Percentiles rank a stretch among this genome's conserved stretches.
These are phyloP conservation scores for Astreopora myriophthalma DNA, from an alignment of 64 coral and sea anemone species.

Conservation along the genomic window DNA sequence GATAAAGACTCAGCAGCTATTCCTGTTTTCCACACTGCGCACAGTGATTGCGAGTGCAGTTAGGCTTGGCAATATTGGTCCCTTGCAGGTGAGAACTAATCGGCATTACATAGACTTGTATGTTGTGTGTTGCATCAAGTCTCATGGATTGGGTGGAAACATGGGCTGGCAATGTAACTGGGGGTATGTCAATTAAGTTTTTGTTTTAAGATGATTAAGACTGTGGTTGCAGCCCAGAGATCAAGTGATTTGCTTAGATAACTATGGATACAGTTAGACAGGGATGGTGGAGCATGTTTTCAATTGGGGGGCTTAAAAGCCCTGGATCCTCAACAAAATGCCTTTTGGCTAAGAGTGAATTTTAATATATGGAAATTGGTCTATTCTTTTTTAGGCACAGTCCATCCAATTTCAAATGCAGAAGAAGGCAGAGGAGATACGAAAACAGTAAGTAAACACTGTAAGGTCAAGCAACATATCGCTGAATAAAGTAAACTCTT, in stretches of 20 bases:
- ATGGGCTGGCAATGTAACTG: neutral
- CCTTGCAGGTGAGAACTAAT: constrained; percentile 52
- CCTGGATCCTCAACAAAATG: too few relatives aligned
- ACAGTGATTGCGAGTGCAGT: constrained; percentile 76
- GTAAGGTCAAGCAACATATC: too few relatives aligned
- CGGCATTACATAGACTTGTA: neutral
- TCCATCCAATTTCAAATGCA: constrained; percentile 50
- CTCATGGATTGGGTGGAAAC: neutral
- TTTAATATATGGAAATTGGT: too few relatives aligned
- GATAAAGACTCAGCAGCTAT: constrained; percentile 70
- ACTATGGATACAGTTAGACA: too few relatives aligned
- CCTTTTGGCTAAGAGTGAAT: neutral
- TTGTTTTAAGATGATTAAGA: too few relatives aligned
- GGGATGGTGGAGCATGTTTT: too few relatives aligned
- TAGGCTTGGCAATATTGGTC: constrained; percentile 70
- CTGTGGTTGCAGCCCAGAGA: too few relatives aligned
- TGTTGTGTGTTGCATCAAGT: neutral
- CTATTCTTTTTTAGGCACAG: constrained; percentile 17
- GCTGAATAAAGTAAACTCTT: too few relatives aligned
- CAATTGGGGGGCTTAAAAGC: too few relatives aligned
- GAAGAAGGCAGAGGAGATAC: constrained; percentile 24
- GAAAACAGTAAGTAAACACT: neutral
- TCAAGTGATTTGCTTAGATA: too few relatives aligned
- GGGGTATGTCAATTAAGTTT: too few relatives aligned
- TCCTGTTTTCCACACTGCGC: constrained; percentile 73